These are phyloP conservation scores for Zosterops borbonicus DNA, from an alignment of 2,113 vertebrate genomes.

Conservation along the genomic window DNA sequence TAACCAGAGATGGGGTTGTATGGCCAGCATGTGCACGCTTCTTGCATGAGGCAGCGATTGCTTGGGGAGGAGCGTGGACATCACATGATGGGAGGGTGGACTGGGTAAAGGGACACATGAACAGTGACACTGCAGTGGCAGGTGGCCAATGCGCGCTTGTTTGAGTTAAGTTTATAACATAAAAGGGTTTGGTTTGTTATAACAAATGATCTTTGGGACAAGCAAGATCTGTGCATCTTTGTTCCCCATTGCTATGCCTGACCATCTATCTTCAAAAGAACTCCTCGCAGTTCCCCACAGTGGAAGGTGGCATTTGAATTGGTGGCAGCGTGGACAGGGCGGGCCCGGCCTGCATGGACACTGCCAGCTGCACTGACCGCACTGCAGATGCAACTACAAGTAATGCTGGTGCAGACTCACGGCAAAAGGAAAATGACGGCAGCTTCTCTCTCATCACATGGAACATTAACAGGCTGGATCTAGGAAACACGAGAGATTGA, in stretches of 20 bases:
- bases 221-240: neutral
- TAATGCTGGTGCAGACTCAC: neutral
- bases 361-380: too few species aligned
- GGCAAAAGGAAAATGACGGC: neutral
- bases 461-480: neutral
- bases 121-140: neutral
- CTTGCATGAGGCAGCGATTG: neutral
- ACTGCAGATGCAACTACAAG: neutral
- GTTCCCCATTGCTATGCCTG: neutral
- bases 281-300: neutral
- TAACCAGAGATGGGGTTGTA: neutral
- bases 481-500: neutral
- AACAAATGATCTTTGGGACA: neutral
- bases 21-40: neutral
- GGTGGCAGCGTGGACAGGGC: too few species aligned
- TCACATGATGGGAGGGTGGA: neutral
- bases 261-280: neutral
- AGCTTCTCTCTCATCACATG: neutral
- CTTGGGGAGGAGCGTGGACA: neutral
- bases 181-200: neutral
- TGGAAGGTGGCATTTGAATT: neutral
- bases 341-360: accelerated
- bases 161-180: neutral
- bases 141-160: neutral
- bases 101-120: neutral